Conservation (phyloP, 2,797 vertebrate genomes). For the Melanogrammus aeglefinus region DNA sequence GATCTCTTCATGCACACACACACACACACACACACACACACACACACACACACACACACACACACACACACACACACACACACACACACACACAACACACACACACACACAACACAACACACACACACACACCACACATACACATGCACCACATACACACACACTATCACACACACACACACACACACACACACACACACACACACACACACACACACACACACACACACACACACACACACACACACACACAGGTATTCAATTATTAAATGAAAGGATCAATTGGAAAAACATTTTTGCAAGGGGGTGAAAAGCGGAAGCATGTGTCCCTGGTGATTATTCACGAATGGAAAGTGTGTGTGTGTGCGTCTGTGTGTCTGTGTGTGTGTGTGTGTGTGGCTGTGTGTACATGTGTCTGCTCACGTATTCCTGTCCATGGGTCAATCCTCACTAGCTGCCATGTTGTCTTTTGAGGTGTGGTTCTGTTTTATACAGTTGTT, state of each 20-base stretch:
- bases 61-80: too few relatives aligned
- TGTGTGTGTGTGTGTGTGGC: too few relatives aligned
- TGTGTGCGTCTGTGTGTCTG: background rate
- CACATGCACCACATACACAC: too few relatives aligned
- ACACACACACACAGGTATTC: background rate
- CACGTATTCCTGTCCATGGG: background rate
- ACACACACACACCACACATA: background rate
- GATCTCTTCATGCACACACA: background rate
- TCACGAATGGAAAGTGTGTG: background rate
- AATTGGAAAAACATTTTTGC: background rate
- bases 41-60: too few relatives aligned
- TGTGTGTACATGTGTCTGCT: too few relatives aligned
- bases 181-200: background rate
- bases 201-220: background rate
- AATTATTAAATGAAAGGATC: background rate
- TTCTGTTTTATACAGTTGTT: background rate
- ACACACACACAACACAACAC: background rate
- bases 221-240: background rate
- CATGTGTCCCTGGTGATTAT: background rate
- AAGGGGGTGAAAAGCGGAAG: background rate
- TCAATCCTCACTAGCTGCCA: background rate
- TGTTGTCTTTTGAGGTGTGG: background rate
- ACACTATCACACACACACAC: background rate
- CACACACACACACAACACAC: background rate
- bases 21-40: too few relatives aligned